Base-by-base conservation (phyloP, 2,113 vertebrate genomes). In the Eulacestoma nigropectus region DNA sequence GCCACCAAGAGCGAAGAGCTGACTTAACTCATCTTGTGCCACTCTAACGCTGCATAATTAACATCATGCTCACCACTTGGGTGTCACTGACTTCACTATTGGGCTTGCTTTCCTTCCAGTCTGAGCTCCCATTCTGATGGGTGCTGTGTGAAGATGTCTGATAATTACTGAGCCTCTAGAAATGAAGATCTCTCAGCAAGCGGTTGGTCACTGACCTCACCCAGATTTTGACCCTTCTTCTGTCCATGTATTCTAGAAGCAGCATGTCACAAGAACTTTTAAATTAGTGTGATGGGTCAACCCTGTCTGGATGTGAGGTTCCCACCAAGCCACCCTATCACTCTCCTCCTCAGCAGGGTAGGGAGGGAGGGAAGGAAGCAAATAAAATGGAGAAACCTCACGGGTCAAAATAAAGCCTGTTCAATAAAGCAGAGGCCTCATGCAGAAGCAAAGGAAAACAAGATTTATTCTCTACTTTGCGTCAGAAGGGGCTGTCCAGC, bases 311-410 rank as follows among this genome's bases (percentile, higher is more conserved):
- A 42, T 5, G 4, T 7, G 32, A 73, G 42, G 13, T 22, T 41
- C 7, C 11, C 11, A 16, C 17, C 15, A 73, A 60, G 26, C 20
- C 0, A 0, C 17, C 4, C 7, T 35, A 18, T 37, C 14, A 11
- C 26, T 62, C 5, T 10, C 2, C 9, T 84, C 16, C 27, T 23
- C 25, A 53, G 12, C 16, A 46, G 42, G 12, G 22, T 16, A 29
- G 19, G 10, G 16, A 52, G 32, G 8, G 22, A n/a, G 64, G 47
- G 33, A 21, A 74, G 33, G 13, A 52, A n/a, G n/a, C n/a, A n/a
- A 52, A 57, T 4, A 11, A 22, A 29, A 5, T 7, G 20, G 62
- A 11, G 35, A 46, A 72, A 33, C 10, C 9, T 62, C 7, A 18
- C 0, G 1, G 21, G 7, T 29, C 17, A 57, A 11, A 44, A 16